Conservation (phyloP, 2,888 invertebrate species). For the Branchellion lobata region DNA sequence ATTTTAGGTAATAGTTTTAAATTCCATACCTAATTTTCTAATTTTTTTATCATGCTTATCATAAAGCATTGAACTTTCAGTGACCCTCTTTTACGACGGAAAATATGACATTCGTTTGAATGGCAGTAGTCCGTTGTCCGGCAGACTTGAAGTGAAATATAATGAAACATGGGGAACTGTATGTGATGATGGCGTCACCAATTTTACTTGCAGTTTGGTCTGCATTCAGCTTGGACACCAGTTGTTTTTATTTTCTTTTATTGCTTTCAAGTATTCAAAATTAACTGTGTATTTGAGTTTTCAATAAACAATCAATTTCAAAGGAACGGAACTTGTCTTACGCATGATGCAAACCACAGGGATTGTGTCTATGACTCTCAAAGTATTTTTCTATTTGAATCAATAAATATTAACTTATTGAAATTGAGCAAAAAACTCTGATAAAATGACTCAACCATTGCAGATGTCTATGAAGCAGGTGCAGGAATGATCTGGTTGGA, state of each 20-base stretch:
- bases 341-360: background rate
- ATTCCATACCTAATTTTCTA: no score
- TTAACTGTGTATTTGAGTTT: no score
- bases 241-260: background rate
- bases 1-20: no score
- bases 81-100: no score
- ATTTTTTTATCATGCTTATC: no score
- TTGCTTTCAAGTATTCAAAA: background rate
- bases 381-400: background rate
- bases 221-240: conserved; percentile 27
- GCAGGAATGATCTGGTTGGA: conserved; percentile 6
- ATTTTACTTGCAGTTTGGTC: background rate
- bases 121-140: conserved; percentile 2
- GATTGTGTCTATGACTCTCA: background rate
- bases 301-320: no score
- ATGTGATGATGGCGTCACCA: conserved; percentile 13
- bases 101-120: background rate
- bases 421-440: no score
- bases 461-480: background rate
- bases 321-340: background rate
- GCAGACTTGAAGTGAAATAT: conserved; percentile 15
- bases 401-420: no score
- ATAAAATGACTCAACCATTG: no score
- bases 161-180: conserved; percentile 27
- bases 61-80: no score